phyloP scores from a whole-genome alignment of 2,797 vertebrate genomes.

The Vultur gryphus region DNA sequence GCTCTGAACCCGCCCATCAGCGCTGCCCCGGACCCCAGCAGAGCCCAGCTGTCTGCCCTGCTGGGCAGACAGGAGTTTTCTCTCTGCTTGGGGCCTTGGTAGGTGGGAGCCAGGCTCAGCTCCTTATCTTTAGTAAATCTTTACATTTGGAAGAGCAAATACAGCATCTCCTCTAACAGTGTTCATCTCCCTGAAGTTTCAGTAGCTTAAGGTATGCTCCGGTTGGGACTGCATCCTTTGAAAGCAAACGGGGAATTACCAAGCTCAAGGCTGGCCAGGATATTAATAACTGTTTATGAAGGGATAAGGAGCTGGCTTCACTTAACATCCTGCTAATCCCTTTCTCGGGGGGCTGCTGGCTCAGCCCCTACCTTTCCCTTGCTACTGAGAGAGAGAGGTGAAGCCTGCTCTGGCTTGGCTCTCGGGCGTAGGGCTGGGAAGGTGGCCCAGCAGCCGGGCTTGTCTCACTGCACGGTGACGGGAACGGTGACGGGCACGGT shows the following conservation, averaged over 20 bases:
- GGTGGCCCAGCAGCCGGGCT: not conserved
- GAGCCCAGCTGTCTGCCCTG: not conserved
- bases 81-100: not conserved
- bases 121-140: not conserved
- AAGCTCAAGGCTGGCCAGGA: not conserved
- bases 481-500: not conserved
- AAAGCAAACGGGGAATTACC: not conserved
- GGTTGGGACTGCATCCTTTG: not conserved
- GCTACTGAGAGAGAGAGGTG: not conserved
- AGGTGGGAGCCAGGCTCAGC: not conserved
- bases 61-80: not conserved
- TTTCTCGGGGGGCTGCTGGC: not conserved
- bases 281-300: not conserved
- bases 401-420: not conserved
- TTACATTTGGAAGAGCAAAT: not conserved
- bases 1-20: accelerated
- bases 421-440: not conserved
- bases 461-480: not conserved
- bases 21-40: accelerated
- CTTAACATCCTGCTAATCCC: not conserved
- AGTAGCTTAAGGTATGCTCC: not conserved
- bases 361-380: not conserved
- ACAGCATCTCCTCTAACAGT: not conserved
- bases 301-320: not conserved
- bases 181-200: not conserved